Percentiles rank a stretch among this genome's conserved stretches.
Evolutionary conservation across 2,113 vertebrate species (phyloP).

Genomic region (Lophius piscatorius): DNA sequence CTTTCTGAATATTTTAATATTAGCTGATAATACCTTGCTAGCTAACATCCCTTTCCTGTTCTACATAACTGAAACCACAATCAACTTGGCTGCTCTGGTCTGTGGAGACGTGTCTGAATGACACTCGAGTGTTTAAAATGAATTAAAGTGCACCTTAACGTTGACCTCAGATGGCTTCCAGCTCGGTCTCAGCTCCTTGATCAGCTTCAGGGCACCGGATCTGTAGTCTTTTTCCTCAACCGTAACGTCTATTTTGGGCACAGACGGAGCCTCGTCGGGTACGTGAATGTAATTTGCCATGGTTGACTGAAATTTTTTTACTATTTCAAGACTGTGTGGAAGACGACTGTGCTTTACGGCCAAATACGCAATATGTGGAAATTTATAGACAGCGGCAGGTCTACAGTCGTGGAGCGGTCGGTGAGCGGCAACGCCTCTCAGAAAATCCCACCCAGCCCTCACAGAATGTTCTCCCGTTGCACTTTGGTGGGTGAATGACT

Average conservation of each 20-base stretch:
- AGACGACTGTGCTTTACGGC: too few relatives aligned
- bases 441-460: slow-evolving; percentile 50
- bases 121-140: rapidly evolving
- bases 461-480: slow-evolving; percentile 16
- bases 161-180: slow-evolving; percentile 83
- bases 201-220: slow-evolving; percentile 74
- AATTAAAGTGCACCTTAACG: slow-evolving; percentile 74
- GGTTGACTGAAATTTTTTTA: neutral
- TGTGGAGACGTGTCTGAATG: too few relatives aligned
- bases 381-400: neutral
- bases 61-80: too few relatives aligned
- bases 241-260: slow-evolving; percentile 81
- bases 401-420: slow-evolving; percentile 1
- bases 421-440: slow-evolving; percentile 67
- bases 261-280: slow-evolving; percentile 77
- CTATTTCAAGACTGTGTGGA: neutral
- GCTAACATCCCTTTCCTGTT: neutral
- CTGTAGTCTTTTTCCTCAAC: slow-evolving; percentile 80
- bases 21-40: slow-evolving; percentile 1
- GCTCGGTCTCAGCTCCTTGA: slow-evolving; percentile 78
- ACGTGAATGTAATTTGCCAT: slow-evolving; percentile 86
- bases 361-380: slow-evolving; percentile 27
- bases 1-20: neutral
- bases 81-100: too few relatives aligned
- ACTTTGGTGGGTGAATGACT: slow-evolving; percentile 30